These are phyloP conservation scores for Phrynocephalus guinanensis DNA, from an alignment of 2,797 vertebrate species.

Conservation along the genomic window DNA sequence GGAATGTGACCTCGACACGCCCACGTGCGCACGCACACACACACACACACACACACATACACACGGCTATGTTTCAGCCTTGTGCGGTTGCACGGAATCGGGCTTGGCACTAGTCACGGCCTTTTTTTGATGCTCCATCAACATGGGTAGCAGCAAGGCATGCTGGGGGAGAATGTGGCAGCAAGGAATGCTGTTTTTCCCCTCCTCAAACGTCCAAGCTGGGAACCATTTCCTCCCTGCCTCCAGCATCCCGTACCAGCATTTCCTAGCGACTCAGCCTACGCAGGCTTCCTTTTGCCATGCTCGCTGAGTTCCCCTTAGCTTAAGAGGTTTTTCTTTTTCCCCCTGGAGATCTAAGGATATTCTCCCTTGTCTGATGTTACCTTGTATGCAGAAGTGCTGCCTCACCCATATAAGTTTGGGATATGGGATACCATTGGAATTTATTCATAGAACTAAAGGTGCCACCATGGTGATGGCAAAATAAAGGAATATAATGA, in stretches of 20 bases:
- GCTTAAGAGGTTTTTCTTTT: no score
- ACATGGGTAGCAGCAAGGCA: no score
- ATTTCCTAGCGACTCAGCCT: not conserved
- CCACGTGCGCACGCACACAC: no score
- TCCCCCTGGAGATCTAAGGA: not conserved
- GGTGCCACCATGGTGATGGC: no score
- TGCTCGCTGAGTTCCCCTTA: no score
- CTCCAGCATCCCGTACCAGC: not conserved
- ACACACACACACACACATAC: no score
- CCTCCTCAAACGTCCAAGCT: not conserved
- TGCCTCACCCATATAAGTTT: not conserved
- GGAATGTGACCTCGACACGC: no score
- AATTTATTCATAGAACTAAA: no score
- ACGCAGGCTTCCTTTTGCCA: no score
- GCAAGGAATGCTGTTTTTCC: not conserved
- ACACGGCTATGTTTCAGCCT: no score
- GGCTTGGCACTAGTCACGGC: fast-evolving
- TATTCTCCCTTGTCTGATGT: not conserved
- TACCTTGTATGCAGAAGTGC: not conserved
- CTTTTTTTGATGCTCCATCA: not conserved
- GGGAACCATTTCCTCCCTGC: not conserved
- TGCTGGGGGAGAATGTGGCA: not conserved
- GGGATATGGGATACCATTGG: not conserved
- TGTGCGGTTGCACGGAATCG: not conserved
- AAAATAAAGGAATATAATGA: no score